Evolutionary conservation across 1,140 invertebrate species (phyloP).

Genomic region (Drosophila nikananu): DNA sequence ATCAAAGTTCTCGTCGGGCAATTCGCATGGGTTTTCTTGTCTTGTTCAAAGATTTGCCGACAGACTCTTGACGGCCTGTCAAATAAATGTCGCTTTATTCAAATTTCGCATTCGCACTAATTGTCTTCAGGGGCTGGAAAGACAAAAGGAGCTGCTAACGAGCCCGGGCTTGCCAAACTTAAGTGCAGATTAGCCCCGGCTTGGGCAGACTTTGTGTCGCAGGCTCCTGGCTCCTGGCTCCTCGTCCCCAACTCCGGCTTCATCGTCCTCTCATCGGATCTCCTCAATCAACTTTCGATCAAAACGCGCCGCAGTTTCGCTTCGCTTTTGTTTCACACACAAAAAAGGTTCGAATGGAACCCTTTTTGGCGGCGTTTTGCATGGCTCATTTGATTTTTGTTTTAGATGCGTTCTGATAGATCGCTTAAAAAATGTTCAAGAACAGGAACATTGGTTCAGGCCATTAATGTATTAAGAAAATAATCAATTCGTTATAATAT

Average conservation of each 20-base stretch:
- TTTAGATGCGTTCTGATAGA: constrained; percentile 78
- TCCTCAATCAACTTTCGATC: constrained; percentile 80
- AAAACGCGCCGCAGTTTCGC: constrained; percentile 64
- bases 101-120: constrained; percentile 82
- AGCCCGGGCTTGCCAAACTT: constrained; percentile 33
- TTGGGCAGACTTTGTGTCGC: constrained; percentile 78
- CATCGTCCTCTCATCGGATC: constrained; percentile 12
- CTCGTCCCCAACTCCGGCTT: neutral
- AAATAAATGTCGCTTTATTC: constrained; percentile 85
- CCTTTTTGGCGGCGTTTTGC: constrained; percentile 80
- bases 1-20: constrained; percentile 56
- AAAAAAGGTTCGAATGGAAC: constrained; percentile 45
- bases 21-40: constrained; percentile 44
- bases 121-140: constrained; percentile 61
- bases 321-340: constrained; percentile 72
- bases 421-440: constrained; percentile 43
- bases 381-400: constrained; percentile 79
- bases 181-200: constrained; percentile 74
- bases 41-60: constrained; percentile 79
- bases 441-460: constrained; percentile 38
- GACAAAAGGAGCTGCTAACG: constrained; percentile 69
- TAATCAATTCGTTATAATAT: too few species aligned
- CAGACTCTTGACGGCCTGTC: constrained; percentile 81
- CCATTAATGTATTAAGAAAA: too few species aligned
- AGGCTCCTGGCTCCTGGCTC: constrained; percentile 37